These are phyloP conservation scores for Ceuthmochares aereus DNA, from an alignment of 2,113 vertebrate genomes.

Conservation along the genomic window DNA sequence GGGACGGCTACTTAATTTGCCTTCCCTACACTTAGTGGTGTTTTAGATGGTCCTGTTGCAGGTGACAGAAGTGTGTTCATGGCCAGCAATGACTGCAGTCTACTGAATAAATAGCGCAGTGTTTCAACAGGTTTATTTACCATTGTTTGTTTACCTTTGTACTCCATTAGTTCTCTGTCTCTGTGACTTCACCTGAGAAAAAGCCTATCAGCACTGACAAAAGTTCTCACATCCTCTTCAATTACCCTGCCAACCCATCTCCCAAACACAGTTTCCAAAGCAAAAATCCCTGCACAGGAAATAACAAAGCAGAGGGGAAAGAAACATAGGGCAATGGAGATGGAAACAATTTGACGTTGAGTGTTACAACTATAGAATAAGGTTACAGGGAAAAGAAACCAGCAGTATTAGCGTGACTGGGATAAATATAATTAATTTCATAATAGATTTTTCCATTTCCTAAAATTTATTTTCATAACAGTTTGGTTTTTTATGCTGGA, in stretches of 20 bases:
- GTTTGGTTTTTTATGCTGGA: background rate
- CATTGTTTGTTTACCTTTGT: slow-evolving; percentile 39
- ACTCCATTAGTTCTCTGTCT: slow-evolving; percentile 8
- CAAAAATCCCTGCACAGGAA: background rate
- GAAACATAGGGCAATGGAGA: background rate
- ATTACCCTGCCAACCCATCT: background rate
- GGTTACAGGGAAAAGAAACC: background rate
- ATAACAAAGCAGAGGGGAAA: background rate
- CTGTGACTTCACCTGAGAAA: slow-evolving; percentile 15
- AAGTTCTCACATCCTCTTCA: background rate
- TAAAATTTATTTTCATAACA: background rate
- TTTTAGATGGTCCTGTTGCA: background rate
- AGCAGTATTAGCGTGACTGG: background rate
- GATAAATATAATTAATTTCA: background rate
- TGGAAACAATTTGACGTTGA: background rate
- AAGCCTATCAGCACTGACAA: background rate
- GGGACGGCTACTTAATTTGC: background rate
- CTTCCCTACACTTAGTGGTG: background rate
- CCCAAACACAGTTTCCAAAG: background rate
- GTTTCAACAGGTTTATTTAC: background rate
- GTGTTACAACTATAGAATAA: background rate
- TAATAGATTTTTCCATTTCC: background rate
- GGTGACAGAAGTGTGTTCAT: background rate
- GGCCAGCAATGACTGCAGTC: background rate
- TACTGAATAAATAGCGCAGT: background rate